phyloP scores from a whole-genome alignment of 37 sponge, comb jelly and placozoan genomes.

The Mnemiopsis leidyi region DNA sequence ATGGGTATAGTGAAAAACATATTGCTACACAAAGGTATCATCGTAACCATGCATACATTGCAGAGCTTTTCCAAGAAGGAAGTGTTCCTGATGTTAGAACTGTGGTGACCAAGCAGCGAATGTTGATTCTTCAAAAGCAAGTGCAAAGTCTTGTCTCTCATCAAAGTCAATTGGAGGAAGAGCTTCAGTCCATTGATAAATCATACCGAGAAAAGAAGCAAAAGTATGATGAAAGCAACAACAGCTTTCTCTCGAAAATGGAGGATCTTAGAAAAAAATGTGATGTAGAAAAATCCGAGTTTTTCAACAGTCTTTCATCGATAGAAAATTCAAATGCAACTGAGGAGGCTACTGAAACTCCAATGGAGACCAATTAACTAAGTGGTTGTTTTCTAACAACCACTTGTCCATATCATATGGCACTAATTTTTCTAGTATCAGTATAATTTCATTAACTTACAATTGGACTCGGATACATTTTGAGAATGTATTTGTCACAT shows the following conservation, averaged over 20 bases:
- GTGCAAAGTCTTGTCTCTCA: conserved; percentile 49
- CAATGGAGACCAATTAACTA: conserved; percentile 42
- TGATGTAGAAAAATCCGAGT: not conserved
- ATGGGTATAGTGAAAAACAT: conserved; percentile 24
- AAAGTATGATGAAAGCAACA: conserved; percentile 41
- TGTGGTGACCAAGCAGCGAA: conserved; percentile 32
- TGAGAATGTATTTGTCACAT: no score
- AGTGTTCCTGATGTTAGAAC: conserved; percentile 41
- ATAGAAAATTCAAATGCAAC: not conserved
- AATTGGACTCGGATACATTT: no score
- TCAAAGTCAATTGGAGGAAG: conserved; percentile 51
- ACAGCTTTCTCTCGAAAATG: conserved; percentile 6
- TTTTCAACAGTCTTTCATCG: not conserved
- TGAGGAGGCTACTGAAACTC: conserved; percentile 33
- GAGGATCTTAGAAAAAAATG: conserved; percentile 38
- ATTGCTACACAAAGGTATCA: conserved; percentile 11
- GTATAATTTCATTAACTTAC: no score
- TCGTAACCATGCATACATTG: conserved; percentile 26
- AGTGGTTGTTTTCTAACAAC: no score
- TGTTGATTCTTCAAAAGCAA: conserved; percentile 44
- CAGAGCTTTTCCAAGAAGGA: conserved; percentile 35
- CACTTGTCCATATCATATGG: no score
- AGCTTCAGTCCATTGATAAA: conserved; percentile 15
- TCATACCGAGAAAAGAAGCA: conserved; percentile 40
- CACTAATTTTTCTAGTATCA: no score